Evolutionary conservation across 2,888 invertebrate genomes (phyloP).

Genomic region (Phymatocera aterrima): DNA sequence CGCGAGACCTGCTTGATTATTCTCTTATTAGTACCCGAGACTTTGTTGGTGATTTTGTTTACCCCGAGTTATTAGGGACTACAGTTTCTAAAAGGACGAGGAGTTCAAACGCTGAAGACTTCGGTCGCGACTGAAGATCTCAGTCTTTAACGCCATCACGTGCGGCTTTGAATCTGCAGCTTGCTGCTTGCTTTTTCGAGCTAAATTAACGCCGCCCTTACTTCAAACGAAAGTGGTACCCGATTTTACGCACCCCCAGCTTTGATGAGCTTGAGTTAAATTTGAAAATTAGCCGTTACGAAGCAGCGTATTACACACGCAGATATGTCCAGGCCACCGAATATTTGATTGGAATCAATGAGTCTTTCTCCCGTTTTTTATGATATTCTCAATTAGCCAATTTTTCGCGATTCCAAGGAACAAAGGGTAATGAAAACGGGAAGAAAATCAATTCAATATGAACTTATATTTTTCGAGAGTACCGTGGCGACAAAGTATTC

Average conservation of each 20-base stretch:
- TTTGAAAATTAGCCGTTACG: neutral
- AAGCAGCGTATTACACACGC: neutral
- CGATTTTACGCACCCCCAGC: neutral
- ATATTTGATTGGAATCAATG: neutral
- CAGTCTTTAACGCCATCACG: slow-evolving; percentile 24
- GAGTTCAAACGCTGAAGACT: neutral
- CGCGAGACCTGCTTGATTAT: slow-evolving; percentile 18
- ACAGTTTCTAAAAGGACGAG: slow-evolving; percentile 13
- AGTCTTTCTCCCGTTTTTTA: too few relatives aligned
- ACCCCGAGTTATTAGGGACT: slow-evolving; percentile 4
- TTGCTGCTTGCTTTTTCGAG: neutral
- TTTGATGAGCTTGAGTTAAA: neutral
- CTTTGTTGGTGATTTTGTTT: slow-evolving; percentile 39
- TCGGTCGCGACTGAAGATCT: neutral
- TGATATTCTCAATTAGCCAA: too few relatives aligned
- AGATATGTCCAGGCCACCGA: neutral
- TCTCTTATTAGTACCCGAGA: slow-evolving; percentile 43
- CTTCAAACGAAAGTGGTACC: slow-evolving; percentile 26
- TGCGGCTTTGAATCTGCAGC: neutral
- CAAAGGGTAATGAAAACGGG: too few relatives aligned
- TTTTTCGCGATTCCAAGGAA: too few relatives aligned
- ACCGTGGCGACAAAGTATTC: too few relatives aligned
- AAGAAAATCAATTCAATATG: too few relatives aligned
- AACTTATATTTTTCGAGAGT: too few relatives aligned
- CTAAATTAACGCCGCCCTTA: slow-evolving; percentile 20